Evolutionary conservation across 1,140 invertebrate species (phyloP).

Genomic region (Fopius arisanus): DNA sequence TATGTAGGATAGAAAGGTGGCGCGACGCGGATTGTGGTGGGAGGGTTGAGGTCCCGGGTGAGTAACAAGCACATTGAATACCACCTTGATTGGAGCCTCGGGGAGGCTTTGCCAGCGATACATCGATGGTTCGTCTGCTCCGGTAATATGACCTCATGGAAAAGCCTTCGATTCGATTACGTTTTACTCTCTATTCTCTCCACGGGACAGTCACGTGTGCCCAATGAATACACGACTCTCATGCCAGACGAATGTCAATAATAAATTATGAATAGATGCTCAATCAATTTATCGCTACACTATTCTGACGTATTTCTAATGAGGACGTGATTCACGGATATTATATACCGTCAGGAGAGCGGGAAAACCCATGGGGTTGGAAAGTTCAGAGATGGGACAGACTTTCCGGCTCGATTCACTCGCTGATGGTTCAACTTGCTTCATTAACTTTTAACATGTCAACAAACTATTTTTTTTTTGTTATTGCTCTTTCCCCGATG

Average conservation of each 20-base stretch:
- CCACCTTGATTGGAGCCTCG: constrained; percentile 51
- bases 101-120: constrained; percentile 41
- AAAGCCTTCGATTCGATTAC: constrained; percentile 36
- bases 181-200: constrained; percentile 14
- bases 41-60: constrained; percentile 18
- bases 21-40: not conserved
- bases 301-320: not conserved
- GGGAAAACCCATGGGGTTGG: too few species aligned
- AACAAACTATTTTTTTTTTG: too few species aligned
- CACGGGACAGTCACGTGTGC: not conserved
- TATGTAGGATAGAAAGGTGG: not conserved
- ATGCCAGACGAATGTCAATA: not conserved
- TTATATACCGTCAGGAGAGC: too few species aligned
- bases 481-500: too few species aligned
- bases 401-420: too few species aligned
- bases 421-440: too few species aligned
- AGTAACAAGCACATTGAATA: constrained; percentile 54
- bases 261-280: not conserved
- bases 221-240: not conserved
- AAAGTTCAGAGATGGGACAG: too few species aligned
- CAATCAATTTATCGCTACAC: not conserved
- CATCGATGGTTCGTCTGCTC: constrained; percentile 35
- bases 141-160: constrained; percentile 38
- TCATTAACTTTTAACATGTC: too few species aligned
- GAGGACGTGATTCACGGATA: not conserved